Conservation (phyloP, 2,797 vertebrate species). For the Argyrosomus regius region DNA sequence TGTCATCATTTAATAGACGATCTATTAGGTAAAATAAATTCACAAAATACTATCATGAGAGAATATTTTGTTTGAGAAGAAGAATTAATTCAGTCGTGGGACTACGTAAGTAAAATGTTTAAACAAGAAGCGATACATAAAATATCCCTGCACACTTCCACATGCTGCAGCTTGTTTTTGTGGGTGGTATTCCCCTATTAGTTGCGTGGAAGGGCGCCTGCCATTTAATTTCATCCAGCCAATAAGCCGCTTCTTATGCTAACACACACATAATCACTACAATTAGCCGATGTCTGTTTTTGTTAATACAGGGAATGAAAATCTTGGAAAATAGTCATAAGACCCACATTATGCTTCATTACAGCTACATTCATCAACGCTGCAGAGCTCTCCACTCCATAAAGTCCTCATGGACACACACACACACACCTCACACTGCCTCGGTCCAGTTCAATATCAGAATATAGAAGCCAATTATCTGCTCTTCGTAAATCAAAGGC, state of each 20-base stretch:
- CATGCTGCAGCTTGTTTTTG: constrained; percentile 43
- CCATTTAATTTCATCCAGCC: constrained; percentile 25
- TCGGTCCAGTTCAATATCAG: constrained; percentile 27
- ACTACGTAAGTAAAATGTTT: background rate
- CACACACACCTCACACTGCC: background rate
- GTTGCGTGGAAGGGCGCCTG: constrained; percentile 26
- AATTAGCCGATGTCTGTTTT: constrained; percentile 20
- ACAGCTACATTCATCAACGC: constrained; percentile 21
- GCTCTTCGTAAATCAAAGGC: constrained; percentile 29
- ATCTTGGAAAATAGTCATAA: constrained; percentile 3
- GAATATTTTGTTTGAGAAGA: constrained; percentile 7
- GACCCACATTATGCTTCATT: constrained; percentile 15
- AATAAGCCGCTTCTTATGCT: constrained; percentile 23
- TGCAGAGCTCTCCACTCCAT: constrained; percentile 11
- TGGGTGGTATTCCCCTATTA: constrained; percentile 48
- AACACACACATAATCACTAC: constrained; percentile 23
- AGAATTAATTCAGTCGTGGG: background rate
- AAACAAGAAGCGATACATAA: constrained; percentile 11
- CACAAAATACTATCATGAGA: background rate
- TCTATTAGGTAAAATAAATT: background rate
- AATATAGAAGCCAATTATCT: constrained; percentile 32
- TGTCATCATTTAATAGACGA: background rate
- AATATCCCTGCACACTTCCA: constrained; percentile 19
- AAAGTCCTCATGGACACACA: background rate
- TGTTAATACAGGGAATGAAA: constrained; percentile 6